Base-by-base conservation (phyloP, 2,113 vertebrate genomes). In the Turnix velox region DNA sequence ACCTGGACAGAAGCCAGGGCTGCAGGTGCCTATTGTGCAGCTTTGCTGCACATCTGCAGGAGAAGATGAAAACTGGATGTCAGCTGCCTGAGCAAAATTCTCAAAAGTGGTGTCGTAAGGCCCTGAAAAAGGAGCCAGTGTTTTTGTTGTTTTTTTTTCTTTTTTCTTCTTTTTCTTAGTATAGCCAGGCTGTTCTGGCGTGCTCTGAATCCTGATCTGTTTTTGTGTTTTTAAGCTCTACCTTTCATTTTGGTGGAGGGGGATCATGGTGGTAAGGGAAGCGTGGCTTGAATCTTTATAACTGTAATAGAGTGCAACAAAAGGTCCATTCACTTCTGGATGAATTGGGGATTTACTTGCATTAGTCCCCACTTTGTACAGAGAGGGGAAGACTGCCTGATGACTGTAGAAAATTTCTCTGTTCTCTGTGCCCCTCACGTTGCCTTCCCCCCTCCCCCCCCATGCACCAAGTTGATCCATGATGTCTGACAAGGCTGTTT, bases 1-100 rank as follows among this genome's bases (percentile, higher is more conserved):
- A 80, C 48, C 92, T 97, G 97, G 97, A 84, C 7, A 46, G 40
- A 22, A 42, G 96, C 96, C 97, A 97, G 92, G 94, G 91, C 96
- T 95, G 95, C 96, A 86, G 93, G 95, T 93, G 77, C 87, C 93
- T 25, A 94, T 97, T 96, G 95, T 96, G 93, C 84, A 76, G 84
- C 31, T 51, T 52, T 91, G 90, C 90, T 43, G 25, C 96, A 96
- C 97, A 96, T 97, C 96, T 97, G 96, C 96, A 93, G 57, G 24
- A 20, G 94, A 93, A 90, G 93, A 57, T 1, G 58, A 84, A 77
- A 76, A 46, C 94, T 93, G 92, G 83, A 88, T 95, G 92, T 93
- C 96, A 95, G 93, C 96, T 92, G 94, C 95, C 96, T 82, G 94
- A 84, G 94, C 88, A 87, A 63, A 89, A 95, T 96, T 92, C 92